A percentile compares a stretch with the other conserved stretches of the same genome.
phyloP scores from a whole-genome alignment of 2,888 invertebrate genomes.

The Lordiphosa fenestrarum region DNA sequence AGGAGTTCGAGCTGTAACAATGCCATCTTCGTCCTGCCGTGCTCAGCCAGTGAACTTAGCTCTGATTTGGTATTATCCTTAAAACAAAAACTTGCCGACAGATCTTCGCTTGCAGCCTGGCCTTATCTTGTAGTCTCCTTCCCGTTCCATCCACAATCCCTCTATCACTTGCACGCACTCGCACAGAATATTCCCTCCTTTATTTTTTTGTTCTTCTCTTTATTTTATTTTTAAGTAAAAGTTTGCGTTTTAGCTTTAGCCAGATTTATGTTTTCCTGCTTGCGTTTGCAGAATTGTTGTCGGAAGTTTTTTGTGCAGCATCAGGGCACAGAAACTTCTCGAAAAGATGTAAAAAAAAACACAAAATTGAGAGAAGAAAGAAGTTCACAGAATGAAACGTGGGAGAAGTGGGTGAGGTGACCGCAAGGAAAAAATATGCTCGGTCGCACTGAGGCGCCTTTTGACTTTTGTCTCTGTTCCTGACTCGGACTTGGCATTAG shows the following conservation, averaged over 20 bases:
- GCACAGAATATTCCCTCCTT: conserved; percentile 21
- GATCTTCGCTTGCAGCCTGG: no score
- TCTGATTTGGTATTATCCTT: no score
- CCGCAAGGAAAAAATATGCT: conserved; percentile 18
- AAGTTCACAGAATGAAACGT: conserved; percentile 11
- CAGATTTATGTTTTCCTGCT: conserved; percentile 75
- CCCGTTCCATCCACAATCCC: conserved; percentile 20
- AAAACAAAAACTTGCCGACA: no score
- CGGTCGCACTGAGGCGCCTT: conserved; percentile 17
- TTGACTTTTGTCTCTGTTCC: conserved; percentile 52
- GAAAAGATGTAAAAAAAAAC: conserved; percentile 45
- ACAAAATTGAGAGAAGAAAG: conserved; percentile 15
- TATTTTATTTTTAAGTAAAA: conserved; percentile 54
- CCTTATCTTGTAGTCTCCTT: no score
- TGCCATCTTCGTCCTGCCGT: no score
- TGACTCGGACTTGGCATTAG: conserved; percentile 39
- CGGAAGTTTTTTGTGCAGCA: conserved; percentile 75
- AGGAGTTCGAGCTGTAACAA: no score
- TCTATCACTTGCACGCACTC: conserved; percentile 62
- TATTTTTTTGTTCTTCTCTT: conserved; percentile 4
- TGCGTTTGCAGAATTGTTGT: conserved; percentile 75
- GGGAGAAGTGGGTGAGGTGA: conserved; percentile 17
- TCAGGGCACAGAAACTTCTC: conserved; percentile 54
- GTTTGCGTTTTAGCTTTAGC: conserved; percentile 75
- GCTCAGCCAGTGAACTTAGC: no score